Base-by-base conservation (phyloP, 2,888 invertebrate genomes). In the Latheticus oryzae region DNA sequence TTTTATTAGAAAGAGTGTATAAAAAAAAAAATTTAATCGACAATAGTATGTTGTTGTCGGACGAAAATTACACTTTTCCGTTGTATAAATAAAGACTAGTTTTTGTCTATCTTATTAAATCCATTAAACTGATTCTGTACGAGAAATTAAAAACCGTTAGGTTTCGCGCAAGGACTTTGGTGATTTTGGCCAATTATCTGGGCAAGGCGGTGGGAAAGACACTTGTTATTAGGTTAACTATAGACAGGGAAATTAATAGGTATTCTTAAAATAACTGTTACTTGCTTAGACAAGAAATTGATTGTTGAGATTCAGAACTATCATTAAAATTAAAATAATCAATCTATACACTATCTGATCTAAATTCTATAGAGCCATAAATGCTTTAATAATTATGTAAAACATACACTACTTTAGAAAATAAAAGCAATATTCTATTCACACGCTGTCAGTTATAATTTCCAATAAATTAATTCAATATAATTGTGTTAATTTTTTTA, bases 51-150 rank as follows among this genome's bases (percentile, higher is more conserved):
- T 40, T 40, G 35, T 40, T 12, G 26, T 28, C 15, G 43, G 24
- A 19, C 42, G 32, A 26, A 53, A 53, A 53, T 53, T 45, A 19
- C 26, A 16, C 45, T 43, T 54, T 54, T 54, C 45, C 54, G 54
- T 26, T 30, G 40, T 26, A 37, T 50, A 40, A 38, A 50, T 50
- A 50, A 50, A 50, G 50, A 37, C 50, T 9, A 37, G 37, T 50
- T 51, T 50, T 47, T 38, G 51, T 13, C 5, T 7, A 16, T 24
- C 51, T 51, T 51, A 51, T 51, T 51, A 51, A 51, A 38, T 7
- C 50, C 37, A 50, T 50, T 50, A 50, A 50, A 33, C 47, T 8
- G 47, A 47, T 47, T 47, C 47, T 47, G 24, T 33, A 33, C 24
- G 37, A 50, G 50, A 37, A 50, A 50, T 50, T 47, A 35, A 50